Evolutionary conservation across 2,888 invertebrate species (phyloP).

Genomic region (Amorpha juglandis): DNA sequence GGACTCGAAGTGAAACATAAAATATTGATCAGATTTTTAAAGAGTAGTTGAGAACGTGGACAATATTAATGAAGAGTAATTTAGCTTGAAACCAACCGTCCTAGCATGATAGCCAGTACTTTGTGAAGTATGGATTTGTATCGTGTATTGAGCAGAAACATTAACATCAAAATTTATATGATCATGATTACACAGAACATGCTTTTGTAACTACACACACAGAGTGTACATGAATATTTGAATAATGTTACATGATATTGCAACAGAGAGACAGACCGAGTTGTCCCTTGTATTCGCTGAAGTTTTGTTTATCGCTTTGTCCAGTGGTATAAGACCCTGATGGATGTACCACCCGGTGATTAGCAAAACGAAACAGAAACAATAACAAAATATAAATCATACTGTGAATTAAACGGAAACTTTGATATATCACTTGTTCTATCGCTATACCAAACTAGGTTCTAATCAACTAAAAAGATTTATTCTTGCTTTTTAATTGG

Average conservation of each 20-base stretch:
- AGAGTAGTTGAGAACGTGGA: neutral
- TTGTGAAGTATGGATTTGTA: slow-evolving; percentile 26
- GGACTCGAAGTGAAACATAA: slow-evolving; percentile 35
- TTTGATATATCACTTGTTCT: slow-evolving; percentile 61
- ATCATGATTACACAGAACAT: slow-evolving; percentile 69
- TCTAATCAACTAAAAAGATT: slow-evolving; percentile 75
- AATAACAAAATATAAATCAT: slow-evolving; percentile 64
- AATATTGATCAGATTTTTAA: slow-evolving; percentile 11
- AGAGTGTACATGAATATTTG: slow-evolving; percentile 62
- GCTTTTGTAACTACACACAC: slow-evolving; percentile 73
- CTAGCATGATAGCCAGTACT: slow-evolving; percentile 25
- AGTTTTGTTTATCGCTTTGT: slow-evolving; percentile 82
- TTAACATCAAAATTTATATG: slow-evolving; percentile 35
- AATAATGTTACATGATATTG: slow-evolving; percentile 63
- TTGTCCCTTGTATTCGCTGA: slow-evolving; percentile 79
- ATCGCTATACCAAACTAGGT: slow-evolving; percentile 70
- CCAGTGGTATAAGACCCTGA: slow-evolving; percentile 82
- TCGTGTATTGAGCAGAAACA: slow-evolving; percentile 27
- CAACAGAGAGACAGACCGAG: slow-evolving; percentile 79
- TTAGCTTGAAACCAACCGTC: slow-evolving; percentile 19
- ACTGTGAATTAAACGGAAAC: slow-evolving; percentile 61
- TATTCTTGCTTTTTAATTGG: slow-evolving; percentile 62
- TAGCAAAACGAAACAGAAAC: slow-evolving; percentile 70
- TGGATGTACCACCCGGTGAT: slow-evolving; percentile 69
- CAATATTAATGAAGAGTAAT: slow-evolving; percentile 19